Evolutionary conservation across 2,113 vertebrate genomes (phyloP).

Genomic region (Herpetotheres cachinnans): DNA sequence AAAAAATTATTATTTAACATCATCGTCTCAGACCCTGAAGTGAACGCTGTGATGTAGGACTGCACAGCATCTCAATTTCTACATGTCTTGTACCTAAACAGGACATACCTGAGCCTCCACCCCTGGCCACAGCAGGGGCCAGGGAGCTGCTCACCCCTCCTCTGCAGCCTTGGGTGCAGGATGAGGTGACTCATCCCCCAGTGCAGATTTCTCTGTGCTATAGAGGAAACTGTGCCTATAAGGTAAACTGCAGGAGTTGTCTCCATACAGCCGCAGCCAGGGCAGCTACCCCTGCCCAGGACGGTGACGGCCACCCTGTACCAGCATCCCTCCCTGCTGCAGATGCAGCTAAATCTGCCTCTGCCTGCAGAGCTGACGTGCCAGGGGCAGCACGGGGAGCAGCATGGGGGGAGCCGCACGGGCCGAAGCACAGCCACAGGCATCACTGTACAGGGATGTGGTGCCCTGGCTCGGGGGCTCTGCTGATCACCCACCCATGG

Average conservation of each 20-base stretch:
- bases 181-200: not conserved
- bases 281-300: not conserved
- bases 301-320: fast-evolving
- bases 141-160: not conserved
- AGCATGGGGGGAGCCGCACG: not conserved
- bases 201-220: fast-evolving
- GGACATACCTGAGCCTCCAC: not conserved
- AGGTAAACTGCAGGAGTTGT: not conserved
- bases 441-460: fast-evolving
- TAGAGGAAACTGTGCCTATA: fast-evolving
- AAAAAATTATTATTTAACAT: fast-evolving
- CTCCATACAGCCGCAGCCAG: fast-evolving
- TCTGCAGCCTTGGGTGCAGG: fast-evolving
- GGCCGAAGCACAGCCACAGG: fast-evolving
- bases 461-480: not conserved
- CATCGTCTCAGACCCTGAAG: fast-evolving
- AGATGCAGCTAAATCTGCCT: not conserved
- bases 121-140: not conserved
- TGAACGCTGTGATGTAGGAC: fast-evolving
- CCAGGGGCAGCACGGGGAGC: not conserved
- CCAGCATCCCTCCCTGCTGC: not conserved
- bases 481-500: fast-evolving
- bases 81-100: fast-evolving
- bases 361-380: not conserved
- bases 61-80: not conserved